Evolutionary conservation across 2,888 invertebrate genomes (phyloP), one percentile per base, ranked within the genome.

Genomic region (Melanostoma mellinum): DNA sequence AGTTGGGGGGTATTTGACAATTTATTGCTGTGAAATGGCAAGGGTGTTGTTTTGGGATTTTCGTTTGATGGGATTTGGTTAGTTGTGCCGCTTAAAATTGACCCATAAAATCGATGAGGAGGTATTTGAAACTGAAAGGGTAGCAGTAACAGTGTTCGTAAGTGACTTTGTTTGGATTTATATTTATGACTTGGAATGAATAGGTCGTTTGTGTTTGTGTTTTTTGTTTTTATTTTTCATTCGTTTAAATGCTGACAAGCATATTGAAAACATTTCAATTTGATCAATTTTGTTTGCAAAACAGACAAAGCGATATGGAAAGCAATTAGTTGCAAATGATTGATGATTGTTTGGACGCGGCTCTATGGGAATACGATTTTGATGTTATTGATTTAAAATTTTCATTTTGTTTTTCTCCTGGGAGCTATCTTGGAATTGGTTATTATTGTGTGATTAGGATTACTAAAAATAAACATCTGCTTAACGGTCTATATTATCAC

Each of bases 11-110:
- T 61, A 30, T 30, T 8, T 3, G 32, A n/a, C 48, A 63, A 72
- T 81, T 81, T 81, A 81, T 81, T 60, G 76, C 72, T 55, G 48
- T 55, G 48, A 52, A 67, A 61, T 44, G 38, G 48, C 32, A 40
- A 8, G 75, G 67, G 46, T 63, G 52, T 36, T 67, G 52, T 36
- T 35, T 52, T 50, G 67, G 36, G 61, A 50, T 53, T 61, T 72
- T 65, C 52, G 50, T 48, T 78, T 36, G 35, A 73, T 48, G 46
- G 30, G 35, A 55, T 36, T 50, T 50, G 36, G 69, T 60, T 48
- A 48, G 50, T 56, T 52, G 30, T 6, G 63, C 48, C 56, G 50
- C 48, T 77, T 71, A 40, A 69, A 76, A 52, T 65, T 67, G 74
- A 52, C 68, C 56, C 36, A 68, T 68, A 40, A 63, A 63, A 63